Evolutionary conservation across 2,113 vertebrate genomes (phyloP), one percentile per base, ranked within the genome.

Genomic region (Grallaria varia): DNA sequence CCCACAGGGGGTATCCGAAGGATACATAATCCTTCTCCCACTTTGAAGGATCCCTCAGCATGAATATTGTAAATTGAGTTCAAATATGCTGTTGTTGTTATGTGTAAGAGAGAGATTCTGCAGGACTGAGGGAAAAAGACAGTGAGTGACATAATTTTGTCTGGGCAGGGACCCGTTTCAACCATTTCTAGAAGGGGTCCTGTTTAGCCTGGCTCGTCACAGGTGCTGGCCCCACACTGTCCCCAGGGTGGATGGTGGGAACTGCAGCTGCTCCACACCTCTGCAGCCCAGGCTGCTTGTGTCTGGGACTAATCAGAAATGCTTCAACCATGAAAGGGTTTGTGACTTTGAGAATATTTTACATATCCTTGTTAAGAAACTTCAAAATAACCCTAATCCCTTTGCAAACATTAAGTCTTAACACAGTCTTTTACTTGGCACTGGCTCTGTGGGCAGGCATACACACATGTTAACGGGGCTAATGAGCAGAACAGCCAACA

Each of bases 341-440:
- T 95, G 89, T 83, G 94, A 90, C 92, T 96, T 94, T 73, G 87
- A 96, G 93, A 93, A 87, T 96, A 94, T 94, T 96, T 97, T 94
- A 96, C 73, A 93, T 93, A 86, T 91, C 89, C 86, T 45, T 87
- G 76, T 52, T 74, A 93, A 83, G 90, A 95, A 95, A 95, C 71
- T 89, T 91, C 95, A 88, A 78, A 91, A 94, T 90, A 92, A 83
- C 86, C 40, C 44, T 79, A 91, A 97, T 96, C 94, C 92, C 83
- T 93, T 94, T 96, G 89, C 90, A 96, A 96, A 96, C 5, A 5
- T 96, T 95, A 93, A 96, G 83, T 77, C 93, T 96, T 95, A 96
- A 93, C 87, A 73, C 94, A 94, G 39, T 91, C 96, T 94, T 91
- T 91, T 75, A 19, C 69, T 95, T 96, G 89, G 84, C 83, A 90